A percentile compares a stretch with the other conserved stretches of the same genome.
phyloP scores from a whole-genome alignment of 2,888 invertebrate species.

The Orthosia gracilis region DNA sequence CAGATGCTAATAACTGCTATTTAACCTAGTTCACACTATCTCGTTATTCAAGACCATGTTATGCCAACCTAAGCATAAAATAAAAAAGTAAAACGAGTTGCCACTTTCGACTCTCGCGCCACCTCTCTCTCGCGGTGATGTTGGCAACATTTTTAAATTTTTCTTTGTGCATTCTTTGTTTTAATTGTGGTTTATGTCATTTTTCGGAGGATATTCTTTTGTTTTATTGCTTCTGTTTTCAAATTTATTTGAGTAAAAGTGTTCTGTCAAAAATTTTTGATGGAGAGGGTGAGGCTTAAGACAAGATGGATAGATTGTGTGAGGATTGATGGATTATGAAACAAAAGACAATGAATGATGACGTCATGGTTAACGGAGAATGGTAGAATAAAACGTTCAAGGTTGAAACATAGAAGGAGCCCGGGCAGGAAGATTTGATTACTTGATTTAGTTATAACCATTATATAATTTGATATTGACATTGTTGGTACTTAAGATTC shows the following conservation, averaged over 20 bases:
- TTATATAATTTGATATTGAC: too few relatives aligned
- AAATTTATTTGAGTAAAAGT: neutral
- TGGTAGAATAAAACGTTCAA: neutral
- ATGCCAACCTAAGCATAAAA: constrained; percentile 80
- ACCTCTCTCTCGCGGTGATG: constrained; percentile 80
- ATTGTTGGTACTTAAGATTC: too few relatives aligned
- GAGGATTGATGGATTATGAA: neutral
- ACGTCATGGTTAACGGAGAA: neutral
- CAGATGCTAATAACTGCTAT: constrained; percentile 69
- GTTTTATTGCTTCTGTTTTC: neutral
- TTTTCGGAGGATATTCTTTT: neutral
- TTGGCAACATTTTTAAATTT: constrained; percentile 72
- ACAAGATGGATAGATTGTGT: neutral
- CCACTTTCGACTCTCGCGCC: constrained; percentile 87
- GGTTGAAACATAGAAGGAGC: too few relatives aligned
- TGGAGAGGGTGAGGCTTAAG: neutral
- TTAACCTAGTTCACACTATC: constrained; percentile 72
- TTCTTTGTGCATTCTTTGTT: constrained; percentile 17
- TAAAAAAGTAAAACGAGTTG: constrained; percentile 85
- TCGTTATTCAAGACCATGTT: constrained; percentile 58
- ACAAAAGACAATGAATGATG: neutral
- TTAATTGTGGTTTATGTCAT: constrained; percentile 9
- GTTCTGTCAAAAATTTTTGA: neutral
- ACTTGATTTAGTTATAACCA: too few relatives aligned
- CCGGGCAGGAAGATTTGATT: too few relatives aligned